phyloP scores from a whole-genome alignment of 2,888 invertebrate species.

The Odontomyia ornata region DNA sequence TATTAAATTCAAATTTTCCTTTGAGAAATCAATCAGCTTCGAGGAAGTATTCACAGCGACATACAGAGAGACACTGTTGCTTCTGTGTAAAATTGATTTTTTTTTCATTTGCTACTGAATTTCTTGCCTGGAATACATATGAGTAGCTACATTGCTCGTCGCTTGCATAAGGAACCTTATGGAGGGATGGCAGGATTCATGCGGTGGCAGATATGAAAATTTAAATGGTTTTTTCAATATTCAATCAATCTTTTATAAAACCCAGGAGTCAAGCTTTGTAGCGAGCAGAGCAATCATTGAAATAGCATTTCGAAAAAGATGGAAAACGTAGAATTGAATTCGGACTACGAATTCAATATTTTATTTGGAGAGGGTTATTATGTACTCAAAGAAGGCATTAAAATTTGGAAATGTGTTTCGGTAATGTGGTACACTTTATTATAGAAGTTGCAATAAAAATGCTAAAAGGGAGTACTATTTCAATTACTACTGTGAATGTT shows the following conservation, averaged over 20 bases:
- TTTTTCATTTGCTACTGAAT: not conserved
- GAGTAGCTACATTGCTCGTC: not conserved
- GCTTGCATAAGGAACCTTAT: not conserved
- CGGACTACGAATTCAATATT: too few relatives aligned
- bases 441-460: too few relatives aligned
- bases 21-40: constrained; percentile 26
- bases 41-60: not conserved
- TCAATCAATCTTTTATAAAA: constrained; percentile 27
- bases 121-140: not conserved
- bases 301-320: not conserved
- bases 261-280: not conserved
- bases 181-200: not conserved
- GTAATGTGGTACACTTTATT: too few relatives aligned
- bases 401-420: too few relatives aligned
- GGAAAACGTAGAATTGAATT: too few relatives aligned
- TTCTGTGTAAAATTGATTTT: not conserved
- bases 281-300: constrained; percentile 10
- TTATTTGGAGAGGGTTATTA: too few relatives aligned
- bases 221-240: constrained; percentile 26
- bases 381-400: too few relatives aligned
- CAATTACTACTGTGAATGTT: too few relatives aligned
- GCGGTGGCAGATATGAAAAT: constrained; percentile 3
- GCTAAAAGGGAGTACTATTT: too few relatives aligned
- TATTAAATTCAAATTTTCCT: constrained; percentile 32
- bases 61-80: constrained; percentile 18